A percentile compares a stretch with the other conserved stretches of the same genome.
These are phyloP conservation scores for Andrena camellia DNA, from an alignment of 2,888 invertebrate species.

Conservation along the genomic window DNA sequence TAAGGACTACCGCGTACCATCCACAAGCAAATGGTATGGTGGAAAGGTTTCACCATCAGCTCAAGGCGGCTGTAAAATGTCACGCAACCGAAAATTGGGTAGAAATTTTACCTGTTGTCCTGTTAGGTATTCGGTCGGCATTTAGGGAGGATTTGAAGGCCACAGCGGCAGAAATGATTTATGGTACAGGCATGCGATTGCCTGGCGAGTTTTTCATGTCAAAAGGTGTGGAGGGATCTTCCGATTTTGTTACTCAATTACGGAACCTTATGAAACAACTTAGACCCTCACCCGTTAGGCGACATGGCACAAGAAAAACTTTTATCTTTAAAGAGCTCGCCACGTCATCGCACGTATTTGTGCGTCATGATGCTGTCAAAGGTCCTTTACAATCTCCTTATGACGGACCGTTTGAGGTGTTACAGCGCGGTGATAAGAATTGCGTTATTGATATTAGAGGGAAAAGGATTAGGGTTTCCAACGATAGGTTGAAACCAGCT, in stretches of 20 bases:
- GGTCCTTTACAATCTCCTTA: neutral
- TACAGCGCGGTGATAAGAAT: neutral
- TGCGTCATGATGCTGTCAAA: neutral
- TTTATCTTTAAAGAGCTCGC: neutral
- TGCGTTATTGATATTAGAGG: neutral
- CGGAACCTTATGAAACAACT: neutral
- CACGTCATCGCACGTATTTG: neutral
- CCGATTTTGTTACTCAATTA: neutral
- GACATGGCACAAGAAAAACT: neutral
- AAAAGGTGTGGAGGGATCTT: neutral
- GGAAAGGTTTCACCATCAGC: neutral
- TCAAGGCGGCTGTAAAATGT: neutral
- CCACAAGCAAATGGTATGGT: slow-evolving; percentile 1
- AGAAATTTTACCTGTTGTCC: neutral
- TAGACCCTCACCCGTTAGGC: neutral
- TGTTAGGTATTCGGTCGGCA: neutral
- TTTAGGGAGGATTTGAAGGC: neutral
- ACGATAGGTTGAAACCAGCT: neutral
- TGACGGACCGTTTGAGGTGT: neutral
- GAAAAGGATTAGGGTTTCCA: neutral
- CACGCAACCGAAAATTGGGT: neutral
- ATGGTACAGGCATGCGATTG: neutral
- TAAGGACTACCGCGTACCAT: neutral
- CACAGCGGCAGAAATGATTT: neutral
- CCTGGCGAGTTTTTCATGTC: slow-evolving; percentile 1